Evolutionary conservation across 2,113 vertebrate species (phyloP), one percentile per base, ranked within the genome.

Genomic region (Prunella fulvescens): DNA sequence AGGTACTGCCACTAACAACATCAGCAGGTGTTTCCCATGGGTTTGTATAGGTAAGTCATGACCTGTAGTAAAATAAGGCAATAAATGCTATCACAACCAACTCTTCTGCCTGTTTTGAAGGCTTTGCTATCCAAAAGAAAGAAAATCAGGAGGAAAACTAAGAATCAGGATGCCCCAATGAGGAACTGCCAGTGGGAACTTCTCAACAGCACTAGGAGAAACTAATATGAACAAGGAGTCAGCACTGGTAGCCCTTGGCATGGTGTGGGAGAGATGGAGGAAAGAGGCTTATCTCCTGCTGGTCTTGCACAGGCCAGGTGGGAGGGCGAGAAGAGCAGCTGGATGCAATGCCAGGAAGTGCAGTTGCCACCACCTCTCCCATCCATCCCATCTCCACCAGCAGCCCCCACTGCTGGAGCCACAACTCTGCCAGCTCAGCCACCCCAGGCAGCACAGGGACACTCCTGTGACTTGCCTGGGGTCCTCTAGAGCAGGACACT

Each of bases 381-480:
- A 6, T 45, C 61, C 4, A 1, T 58, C 39, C 24, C 25, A 29
- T 51, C 7, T 45, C 31, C 33, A 64, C 23, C 39, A 90, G 33
- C 37, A 73, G 29, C 7, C 48, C 9, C 51, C 1, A 2, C 19
- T 48, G 51, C 24, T 51, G 26, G 15, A 54, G 28, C 44, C 54
- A 17, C 0, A 0, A 35, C 54, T 50, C 64, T 64, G 39, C 67
- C 54, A 64, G 62, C 53, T 81, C 58, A 58, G 26, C n/a, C 7
- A 11, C 26, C 19, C 31, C 10, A 2, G 31, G 10, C 31, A 33
- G 40, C 25, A 6, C 2, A 2, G 6, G 37, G 5, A 17, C 1
- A 0, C 4, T 48, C n/a, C 58, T 86, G 31, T 0, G 0, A 6
- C 13, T 70, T 0, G 0, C 42, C 42, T 29, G 39, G 11, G 37